These are phyloP conservation scores for Struthidea cinerea DNA, from an alignment of 2,113 vertebrate species.

Conservation along the genomic window DNA sequence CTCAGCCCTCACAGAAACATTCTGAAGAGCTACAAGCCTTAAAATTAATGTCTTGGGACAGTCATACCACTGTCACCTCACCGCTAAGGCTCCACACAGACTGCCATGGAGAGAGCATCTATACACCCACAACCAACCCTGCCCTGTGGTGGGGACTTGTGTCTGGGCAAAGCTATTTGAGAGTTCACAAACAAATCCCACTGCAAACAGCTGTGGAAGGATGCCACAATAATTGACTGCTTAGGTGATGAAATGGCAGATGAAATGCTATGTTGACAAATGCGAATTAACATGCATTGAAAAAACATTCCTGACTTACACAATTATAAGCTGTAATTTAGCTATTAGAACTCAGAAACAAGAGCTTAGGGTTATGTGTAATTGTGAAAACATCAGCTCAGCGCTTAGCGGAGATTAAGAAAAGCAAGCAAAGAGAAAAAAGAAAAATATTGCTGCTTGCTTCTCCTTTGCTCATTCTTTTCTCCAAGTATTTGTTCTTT, in stretches of 20 bases:
- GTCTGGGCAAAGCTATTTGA: rapidly evolving
- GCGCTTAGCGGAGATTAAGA: background rate
- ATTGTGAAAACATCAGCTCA: background rate
- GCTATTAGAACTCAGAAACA: background rate
- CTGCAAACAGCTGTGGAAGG: background rate
- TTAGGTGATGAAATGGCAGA: slow-evolving; percentile 15
- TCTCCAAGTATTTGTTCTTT: background rate
- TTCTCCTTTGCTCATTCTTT: background rate
- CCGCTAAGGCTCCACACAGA: background rate
- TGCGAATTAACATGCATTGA: background rate
- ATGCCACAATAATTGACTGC: background rate
- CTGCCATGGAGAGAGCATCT: background rate
- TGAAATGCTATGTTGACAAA: slow-evolving; percentile 28
- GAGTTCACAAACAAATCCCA: background rate
- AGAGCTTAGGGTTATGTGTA: background rate
- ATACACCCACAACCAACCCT: rapidly evolving
- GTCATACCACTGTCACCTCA: no score
- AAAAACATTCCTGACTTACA: slow-evolving; percentile 13
- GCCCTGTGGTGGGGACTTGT: background rate
- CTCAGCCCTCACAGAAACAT: background rate
- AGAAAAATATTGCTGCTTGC: background rate
- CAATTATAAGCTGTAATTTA: slow-evolving; percentile 41
- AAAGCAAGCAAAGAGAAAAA: background rate
- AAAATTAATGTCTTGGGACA: background rate
- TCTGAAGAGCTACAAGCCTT: background rate